phyloP scores from a whole-genome alignment of 1,140 invertebrate species.

The Drosophila auraria region DNA sequence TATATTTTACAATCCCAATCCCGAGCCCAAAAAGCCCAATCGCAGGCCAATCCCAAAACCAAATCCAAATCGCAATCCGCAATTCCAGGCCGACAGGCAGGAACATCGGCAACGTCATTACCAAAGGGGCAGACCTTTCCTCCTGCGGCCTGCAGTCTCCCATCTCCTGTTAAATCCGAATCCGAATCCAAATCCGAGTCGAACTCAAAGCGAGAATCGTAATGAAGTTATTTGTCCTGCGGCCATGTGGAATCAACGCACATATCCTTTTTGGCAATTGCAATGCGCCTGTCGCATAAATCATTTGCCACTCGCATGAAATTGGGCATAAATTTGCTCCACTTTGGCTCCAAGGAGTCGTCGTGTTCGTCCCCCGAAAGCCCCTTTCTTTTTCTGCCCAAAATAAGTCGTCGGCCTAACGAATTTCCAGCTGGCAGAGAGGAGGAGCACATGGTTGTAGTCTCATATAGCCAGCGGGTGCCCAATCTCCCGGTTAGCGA shows the following conservation, averaged over 20 bases:
- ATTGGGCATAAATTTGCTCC: slow-evolving; percentile 84
- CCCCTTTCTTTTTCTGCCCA: slow-evolving; percentile 23
- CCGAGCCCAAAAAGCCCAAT: slow-evolving; percentile 37
- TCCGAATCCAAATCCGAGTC: slow-evolving; percentile 10
- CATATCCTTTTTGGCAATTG: slow-evolving; percentile 83
- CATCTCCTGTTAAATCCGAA: not conserved
- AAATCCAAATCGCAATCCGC: slow-evolving; percentile 59
- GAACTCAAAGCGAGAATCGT: slow-evolving; percentile 42
- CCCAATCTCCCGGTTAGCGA: slow-evolving; percentile 32
- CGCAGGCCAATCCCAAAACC: slow-evolving; percentile 37
- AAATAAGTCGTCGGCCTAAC: slow-evolving; percentile 75
- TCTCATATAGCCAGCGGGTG: slow-evolving; percentile 24
- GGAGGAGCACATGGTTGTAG: slow-evolving; percentile 29
- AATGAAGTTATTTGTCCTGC: slow-evolving; percentile 83
- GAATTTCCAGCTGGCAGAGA: slow-evolving; percentile 60
- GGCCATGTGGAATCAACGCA: slow-evolving; percentile 79
- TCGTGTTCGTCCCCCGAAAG: not conserved
- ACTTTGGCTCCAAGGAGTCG: slow-evolving; percentile 62
- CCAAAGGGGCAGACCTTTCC: slow-evolving; percentile 56
- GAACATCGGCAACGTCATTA: slow-evolving; percentile 67
- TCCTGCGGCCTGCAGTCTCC: not conserved
- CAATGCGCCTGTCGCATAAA: slow-evolving; percentile 81
- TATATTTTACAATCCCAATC: slow-evolving; percentile 77
- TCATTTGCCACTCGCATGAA: slow-evolving; percentile 83
- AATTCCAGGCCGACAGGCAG: slow-evolving; percentile 45